Percentiles rank a stretch among this genome's conserved stretches.
phyloP scores from a whole-genome alignment of 92 coral and sea anemone species.

The Epizoanthus scotinus region DNA sequence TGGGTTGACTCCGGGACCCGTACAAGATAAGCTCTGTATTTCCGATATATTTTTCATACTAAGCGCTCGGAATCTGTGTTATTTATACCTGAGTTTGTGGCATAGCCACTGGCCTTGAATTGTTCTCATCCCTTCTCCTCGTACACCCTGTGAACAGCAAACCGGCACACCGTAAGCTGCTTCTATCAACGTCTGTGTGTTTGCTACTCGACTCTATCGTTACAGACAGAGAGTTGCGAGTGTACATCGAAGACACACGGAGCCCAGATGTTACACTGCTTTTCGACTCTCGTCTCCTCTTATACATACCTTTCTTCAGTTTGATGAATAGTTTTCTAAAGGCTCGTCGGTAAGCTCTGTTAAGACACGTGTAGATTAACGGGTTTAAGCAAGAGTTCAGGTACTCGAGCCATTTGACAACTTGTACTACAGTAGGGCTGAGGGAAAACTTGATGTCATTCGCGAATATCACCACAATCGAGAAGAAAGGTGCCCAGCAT shows the following conservation, averaged over 20 bases:
- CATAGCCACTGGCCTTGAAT: no score
- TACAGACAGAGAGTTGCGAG: constrained; percentile 19
- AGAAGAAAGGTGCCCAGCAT: constrained; percentile 84
- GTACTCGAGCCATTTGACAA: constrained; percentile 83
- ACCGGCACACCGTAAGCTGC: background rate
- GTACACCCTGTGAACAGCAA: background rate
- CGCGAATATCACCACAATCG: constrained; percentile 67
- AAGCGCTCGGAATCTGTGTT: no score
- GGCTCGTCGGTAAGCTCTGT: constrained; percentile 76
- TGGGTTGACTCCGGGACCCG: no score
- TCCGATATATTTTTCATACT: no score
- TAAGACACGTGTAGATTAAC: constrained; percentile 71
- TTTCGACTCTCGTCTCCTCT: background rate
- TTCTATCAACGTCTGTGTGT: background rate
- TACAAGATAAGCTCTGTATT: no score
- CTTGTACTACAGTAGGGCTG: constrained; percentile 54
- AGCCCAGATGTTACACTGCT: constrained; percentile 1
- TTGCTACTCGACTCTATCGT: background rate
- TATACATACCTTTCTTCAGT: background rate
- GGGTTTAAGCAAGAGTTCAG: constrained; percentile 80
- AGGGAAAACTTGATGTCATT: constrained; percentile 51
- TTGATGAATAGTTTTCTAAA: constrained; percentile 61
- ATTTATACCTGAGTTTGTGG: no score
- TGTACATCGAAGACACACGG: background rate
- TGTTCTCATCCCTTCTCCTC: background rate